Evolutionary conservation across 2,888 invertebrate species (phyloP).

Genomic region (Ennomos erosarius): DNA sequence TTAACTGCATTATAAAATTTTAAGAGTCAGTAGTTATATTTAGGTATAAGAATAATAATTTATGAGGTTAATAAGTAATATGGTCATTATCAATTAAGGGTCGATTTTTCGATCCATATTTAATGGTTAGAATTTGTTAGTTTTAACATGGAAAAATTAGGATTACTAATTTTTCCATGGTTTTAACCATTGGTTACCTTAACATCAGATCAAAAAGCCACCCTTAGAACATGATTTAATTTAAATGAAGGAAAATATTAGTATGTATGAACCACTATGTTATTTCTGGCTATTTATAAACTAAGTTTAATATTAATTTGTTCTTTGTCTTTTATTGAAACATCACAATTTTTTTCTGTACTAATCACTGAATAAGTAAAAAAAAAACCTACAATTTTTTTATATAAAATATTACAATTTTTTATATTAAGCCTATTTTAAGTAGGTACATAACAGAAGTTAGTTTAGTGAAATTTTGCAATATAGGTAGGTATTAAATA

Average conservation of each 20-base stretch:
- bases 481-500: too few species aligned
- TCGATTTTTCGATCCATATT: too few species aligned
- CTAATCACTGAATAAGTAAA: not conserved
- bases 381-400: too few species aligned
- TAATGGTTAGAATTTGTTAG: too few species aligned
- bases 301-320: constrained; percentile 47
- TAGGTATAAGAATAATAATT: constrained; percentile 46
- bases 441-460: not conserved
- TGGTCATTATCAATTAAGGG: constrained; percentile 17
- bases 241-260: constrained; percentile 4
- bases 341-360: constrained; percentile 33
- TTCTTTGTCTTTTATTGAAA: constrained; percentile 48
- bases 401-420: too few species aligned
- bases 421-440: too few species aligned
- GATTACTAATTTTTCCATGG: too few species aligned
- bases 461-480: constrained; percentile 11
- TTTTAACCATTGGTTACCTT: too few species aligned
- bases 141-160: too few species aligned
- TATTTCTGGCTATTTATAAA: constrained; percentile 14
- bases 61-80: constrained; percentile 30
- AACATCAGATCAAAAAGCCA: too few species aligned
- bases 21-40: constrained; percentile 76
- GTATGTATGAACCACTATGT: not conserved
- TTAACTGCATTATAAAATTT: constrained; percentile 65
- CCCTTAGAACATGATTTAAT: constrained; percentile 7